Base-by-base conservation (phyloP, 92 coral and sea anemone species). In the Anthopleura xanthogrammica region DNA sequence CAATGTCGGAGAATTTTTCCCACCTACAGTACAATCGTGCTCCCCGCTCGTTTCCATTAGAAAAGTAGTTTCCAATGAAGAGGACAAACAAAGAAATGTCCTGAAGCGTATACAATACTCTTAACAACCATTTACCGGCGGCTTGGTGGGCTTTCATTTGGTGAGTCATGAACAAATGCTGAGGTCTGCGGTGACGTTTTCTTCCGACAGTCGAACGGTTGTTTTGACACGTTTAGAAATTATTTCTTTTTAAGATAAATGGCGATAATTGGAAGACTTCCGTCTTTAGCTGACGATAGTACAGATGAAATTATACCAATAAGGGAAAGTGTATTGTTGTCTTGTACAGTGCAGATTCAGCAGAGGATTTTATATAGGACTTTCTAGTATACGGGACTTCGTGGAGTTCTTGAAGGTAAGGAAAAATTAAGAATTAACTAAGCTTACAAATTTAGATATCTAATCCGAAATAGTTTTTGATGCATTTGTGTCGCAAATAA, bases 261-360 rank as follows among this genome's bases (percentile, higher is more conserved):
- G 40, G 42, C 74, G 43, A 68, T 68, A 68, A 68, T 36, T 68
- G 74, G 16, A 68, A 68, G 46, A 68, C 74, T 68, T 68, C 74
- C 74, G 14, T 36, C 41, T 36, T 68, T 4, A 68, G 40, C 74
- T 29, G 41, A 68, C 40, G 12, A 36, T 36, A 9, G 9, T 29
- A 7, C 41, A 22, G 70, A 23, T 68, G 42, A 36, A 46, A 46
- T 46, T 9, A 68, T n/a, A 5, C 70, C n/a, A 3, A 68, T 68
- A 36, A 68, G 20, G 2, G 10, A 68, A 29, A 23, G 46, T 68
- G 11, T 68, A 68, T 68, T 68, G 43, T 42, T 29, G 10, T 12
- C 16, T 29, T 9, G 16, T 29, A 29, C 13, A 10, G 19, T 5
- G 1, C 12, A 62, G 9, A 4, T 5, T 62, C 24, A 3, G 70